Evolutionary conservation across 2,797 vertebrate species (phyloP).

Genomic region (Iguana delicatissima): DNA sequence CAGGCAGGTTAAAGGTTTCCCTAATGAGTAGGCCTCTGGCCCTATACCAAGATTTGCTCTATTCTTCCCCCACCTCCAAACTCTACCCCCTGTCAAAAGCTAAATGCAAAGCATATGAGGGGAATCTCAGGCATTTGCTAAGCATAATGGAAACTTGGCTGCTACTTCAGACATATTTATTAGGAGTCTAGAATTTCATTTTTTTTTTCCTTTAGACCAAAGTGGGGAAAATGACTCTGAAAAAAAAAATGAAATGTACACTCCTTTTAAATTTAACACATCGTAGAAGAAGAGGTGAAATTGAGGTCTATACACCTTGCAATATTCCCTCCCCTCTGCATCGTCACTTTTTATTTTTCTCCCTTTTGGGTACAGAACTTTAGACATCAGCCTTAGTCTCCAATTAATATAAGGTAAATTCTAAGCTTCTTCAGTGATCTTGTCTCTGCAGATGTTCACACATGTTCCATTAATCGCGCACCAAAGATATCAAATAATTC

Average conservation of each 20-base stretch:
- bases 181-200: not conserved
- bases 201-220: not conserved
- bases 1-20: constrained; percentile 13
- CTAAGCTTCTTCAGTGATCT: constrained; percentile 7
- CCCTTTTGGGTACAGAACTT: not conserved
- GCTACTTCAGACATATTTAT: not conserved
- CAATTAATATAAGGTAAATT: not conserved
- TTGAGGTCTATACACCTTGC: not conserved
- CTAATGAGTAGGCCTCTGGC: not conserved
- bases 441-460: not conserved
- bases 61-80: constrained; percentile 21
- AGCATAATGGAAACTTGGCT: constrained; percentile 7
- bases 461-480: not conserved
- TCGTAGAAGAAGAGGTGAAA: constrained; percentile 36
- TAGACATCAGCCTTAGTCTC: constrained; percentile 23
- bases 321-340: not conserved
- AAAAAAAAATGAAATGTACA: constrained; percentile 30
- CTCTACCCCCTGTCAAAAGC: not conserved
- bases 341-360: not conserved
- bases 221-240: not conserved
- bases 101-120: constrained; percentile 56
- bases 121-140: not conserved
- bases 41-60: constrained; percentile 11
- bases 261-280: constrained; percentile 45
- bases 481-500: not conserved